Conservation (phyloP, 2,888 invertebrate genomes). For the Trissoscelio sp. region DNA sequence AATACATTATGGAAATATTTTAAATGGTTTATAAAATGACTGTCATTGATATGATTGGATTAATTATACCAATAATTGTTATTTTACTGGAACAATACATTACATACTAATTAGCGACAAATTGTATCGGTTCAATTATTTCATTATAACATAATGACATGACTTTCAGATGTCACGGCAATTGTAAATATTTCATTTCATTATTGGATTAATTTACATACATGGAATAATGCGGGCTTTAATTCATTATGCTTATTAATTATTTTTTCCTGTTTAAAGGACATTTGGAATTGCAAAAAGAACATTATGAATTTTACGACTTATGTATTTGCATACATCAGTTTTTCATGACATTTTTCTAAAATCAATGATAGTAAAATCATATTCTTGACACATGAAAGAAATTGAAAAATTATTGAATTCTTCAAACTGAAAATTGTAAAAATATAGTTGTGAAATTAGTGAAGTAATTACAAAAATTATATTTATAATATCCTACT, state of each 20-base stretch:
- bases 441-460: no score
- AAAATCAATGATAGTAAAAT: no score
- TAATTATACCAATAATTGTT: conserved; percentile 16
- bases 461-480: no score
- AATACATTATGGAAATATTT: background rate
- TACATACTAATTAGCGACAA: conserved; percentile 8
- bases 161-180: conserved; percentile 7
- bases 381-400: no score
- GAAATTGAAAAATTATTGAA: no score
- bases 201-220: conserved; percentile 22
- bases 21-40: background rate
- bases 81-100: conserved; percentile 5
- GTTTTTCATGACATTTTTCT: no score
- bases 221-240: background rate
- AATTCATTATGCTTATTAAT: background rate
- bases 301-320: no score
- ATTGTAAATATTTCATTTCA: conserved; percentile 25
- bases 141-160: conserved; percentile 20
- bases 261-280: background rate
- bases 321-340: no score
- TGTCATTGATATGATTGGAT: background rate
- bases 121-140: conserved; percentile 24
- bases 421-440: background rate
- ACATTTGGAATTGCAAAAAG: no score
- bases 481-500: background rate